A percentile compares a stretch with the other conserved stretches of the same genome.
Evolutionary conservation across 2,797 vertebrate species (phyloP).

Genomic region (Premnoplex brunnescens): DNA sequence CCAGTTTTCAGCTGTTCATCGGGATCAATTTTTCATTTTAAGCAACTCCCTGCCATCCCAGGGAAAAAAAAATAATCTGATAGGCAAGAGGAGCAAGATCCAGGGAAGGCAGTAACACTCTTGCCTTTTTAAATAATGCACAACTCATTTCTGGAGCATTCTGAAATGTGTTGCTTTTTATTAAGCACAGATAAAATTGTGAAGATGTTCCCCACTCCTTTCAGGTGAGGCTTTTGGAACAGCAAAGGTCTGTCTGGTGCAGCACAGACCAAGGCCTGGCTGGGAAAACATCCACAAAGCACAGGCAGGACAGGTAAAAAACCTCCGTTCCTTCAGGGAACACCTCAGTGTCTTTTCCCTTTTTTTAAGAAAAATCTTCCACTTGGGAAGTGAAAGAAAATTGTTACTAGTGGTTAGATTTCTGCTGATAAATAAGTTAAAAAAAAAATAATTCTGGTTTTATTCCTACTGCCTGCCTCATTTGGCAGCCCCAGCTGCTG

Average conservation of each 20-base stretch:
- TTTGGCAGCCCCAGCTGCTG: not conserved
- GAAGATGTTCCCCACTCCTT: not conserved
- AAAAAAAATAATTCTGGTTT: not conserved
- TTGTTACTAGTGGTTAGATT: not conserved
- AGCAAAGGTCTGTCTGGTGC: not conserved
- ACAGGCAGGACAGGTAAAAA: not conserved
- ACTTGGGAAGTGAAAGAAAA: not conserved
- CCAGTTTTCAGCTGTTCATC: conserved; percentile 60
- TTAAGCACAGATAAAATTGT: not conserved
- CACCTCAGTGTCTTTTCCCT: not conserved
- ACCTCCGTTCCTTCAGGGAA: not conserved
- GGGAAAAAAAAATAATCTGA: not conserved
- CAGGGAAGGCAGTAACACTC: not conserved
- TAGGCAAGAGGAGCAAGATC: not conserved
- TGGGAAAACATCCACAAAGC: not conserved
- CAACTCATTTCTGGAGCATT: conserved; percentile 49
- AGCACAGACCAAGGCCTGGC: not conserved
- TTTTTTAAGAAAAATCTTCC: not conserved
- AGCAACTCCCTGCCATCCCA: conserved; percentile 40
- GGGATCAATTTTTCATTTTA: conserved; percentile 67
- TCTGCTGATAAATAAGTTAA: not conserved
- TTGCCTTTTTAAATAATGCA: conserved; percentile 54
- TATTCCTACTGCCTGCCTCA: not conserved
- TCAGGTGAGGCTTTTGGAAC: not conserved
- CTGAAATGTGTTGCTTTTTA: conserved; percentile 39